A percentile compares a stretch with the other conserved stretches of the same genome.
These are phyloP conservation scores for Papilio gigon DNA, from an alignment of 2,888 invertebrate species.

Conservation along the genomic window DNA sequence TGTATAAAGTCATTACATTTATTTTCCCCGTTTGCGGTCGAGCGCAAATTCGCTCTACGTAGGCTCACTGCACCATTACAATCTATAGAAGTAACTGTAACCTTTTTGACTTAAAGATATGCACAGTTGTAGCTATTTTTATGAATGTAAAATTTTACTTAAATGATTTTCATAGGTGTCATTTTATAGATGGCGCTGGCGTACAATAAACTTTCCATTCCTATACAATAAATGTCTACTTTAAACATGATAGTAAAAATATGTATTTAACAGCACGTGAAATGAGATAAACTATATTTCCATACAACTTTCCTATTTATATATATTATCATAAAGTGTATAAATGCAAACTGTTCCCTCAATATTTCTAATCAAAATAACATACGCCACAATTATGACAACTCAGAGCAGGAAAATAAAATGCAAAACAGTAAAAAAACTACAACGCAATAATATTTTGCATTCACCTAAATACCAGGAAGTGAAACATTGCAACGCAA, in stretches of 20 bases:
- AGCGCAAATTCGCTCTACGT: not conserved
- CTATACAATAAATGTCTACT: no score
- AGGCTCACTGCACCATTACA: not conserved
- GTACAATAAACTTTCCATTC: not conserved
- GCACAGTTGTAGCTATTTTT: not conserved
- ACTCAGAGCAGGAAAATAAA: not conserved
- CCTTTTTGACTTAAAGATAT: no score
- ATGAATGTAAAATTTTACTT: not conserved
- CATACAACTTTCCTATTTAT: no score
- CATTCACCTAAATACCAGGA: constrained; percentile 21
- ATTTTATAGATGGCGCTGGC: not conserved
- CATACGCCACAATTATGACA: no score
- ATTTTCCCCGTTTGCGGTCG: constrained; percentile 27
- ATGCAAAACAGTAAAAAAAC: not conserved
- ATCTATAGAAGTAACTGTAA: constrained; percentile 4
- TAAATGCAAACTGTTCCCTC: no score
- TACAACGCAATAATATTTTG: not conserved
- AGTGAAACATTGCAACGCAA: constrained; percentile 5
- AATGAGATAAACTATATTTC: no score
- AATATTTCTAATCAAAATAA: no score
- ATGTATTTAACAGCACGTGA: no score
- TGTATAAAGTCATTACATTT: constrained; percentile 18
- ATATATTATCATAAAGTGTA: no score
- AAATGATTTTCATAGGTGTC: not conserved
- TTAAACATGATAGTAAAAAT: no score